Conservation (phyloP, 2,113 vertebrate species). For the Guaruba guarouba region DNA sequence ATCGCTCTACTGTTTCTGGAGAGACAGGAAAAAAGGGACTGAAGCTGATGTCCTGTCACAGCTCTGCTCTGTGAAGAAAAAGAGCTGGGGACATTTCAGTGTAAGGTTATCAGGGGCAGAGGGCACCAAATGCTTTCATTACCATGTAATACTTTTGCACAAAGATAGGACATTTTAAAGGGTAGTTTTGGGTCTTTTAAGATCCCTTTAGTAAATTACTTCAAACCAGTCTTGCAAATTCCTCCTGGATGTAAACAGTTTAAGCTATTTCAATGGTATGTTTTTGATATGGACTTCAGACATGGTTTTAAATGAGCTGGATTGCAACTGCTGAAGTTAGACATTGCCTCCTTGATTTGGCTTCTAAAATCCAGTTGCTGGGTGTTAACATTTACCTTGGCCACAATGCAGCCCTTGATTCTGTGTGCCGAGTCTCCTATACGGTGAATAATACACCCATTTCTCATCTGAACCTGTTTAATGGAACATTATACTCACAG, state of each 20-base stretch:
- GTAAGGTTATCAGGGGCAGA: not conserved
- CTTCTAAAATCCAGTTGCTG: not conserved
- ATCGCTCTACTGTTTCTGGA: not conserved
- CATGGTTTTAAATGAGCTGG: not conserved
- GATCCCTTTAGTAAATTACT: not conserved
- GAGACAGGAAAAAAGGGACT: not conserved
- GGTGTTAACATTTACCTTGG: not conserved
- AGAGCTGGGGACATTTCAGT: not conserved
- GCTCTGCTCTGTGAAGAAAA: not conserved
- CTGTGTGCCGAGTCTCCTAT: not conserved
- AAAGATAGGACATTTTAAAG: not conserved
- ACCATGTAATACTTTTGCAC: not conserved
- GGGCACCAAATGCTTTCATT: rapidly evolving
- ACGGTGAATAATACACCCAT: not conserved
- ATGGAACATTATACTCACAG: rapidly evolving
- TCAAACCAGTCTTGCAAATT: not conserved
- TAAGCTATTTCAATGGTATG: not conserved
- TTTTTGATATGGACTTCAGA: not conserved
- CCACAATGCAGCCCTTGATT: not conserved
- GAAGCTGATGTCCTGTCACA: not conserved
- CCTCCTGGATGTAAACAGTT: not conserved
- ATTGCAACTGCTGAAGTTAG: not conserved
- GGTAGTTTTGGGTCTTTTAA: not conserved
- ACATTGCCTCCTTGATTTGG: not conserved
- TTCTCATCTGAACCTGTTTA: not conserved